A percentile compares a stretch with the other conserved stretches of the same genome.
Conservation (phyloP, 2,888 invertebrate genomes). For the Chelonus formosanus region DNA sequence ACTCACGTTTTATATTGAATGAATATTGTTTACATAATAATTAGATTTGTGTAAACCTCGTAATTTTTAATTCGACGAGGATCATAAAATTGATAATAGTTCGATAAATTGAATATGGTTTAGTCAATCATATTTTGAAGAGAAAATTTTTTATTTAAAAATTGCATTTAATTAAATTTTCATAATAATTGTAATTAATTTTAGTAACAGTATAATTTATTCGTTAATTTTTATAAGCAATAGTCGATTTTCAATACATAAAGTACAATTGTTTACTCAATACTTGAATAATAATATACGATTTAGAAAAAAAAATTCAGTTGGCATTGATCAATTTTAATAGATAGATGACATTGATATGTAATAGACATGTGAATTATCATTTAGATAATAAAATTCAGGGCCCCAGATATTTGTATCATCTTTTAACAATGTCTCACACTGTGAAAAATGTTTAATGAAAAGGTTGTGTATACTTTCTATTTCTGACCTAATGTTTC, state of each 20-base stretch:
- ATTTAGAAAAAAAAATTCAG: slow-evolving; percentile 19
- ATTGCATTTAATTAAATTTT: slow-evolving; percentile 31
- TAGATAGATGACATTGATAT: slow-evolving; percentile 30
- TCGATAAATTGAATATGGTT: slow-evolving; percentile 16
- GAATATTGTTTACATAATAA: too few relatives aligned
- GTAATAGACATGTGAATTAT: slow-evolving; percentile 19
- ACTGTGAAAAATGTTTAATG: slow-evolving; percentile 3
- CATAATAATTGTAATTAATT: slow-evolving; percentile 26
- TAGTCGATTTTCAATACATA: slow-evolving; percentile 26
- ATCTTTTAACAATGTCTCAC: slow-evolving; percentile 4
- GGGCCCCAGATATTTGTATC: not conserved
- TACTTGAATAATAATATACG: slow-evolving; percentile 11
- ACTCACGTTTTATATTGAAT: slow-evolving; percentile 19
- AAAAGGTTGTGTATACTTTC: slow-evolving; percentile 12
- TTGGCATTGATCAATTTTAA: slow-evolving; percentile 26
- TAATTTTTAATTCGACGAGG: slow-evolving; percentile 9
- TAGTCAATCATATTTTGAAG: slow-evolving; percentile 22
- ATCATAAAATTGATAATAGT: slow-evolving; percentile 19
- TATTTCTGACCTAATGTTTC: not conserved
- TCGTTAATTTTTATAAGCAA: slow-evolving; percentile 32
- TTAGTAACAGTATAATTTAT: slow-evolving; percentile 36
- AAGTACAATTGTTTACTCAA: slow-evolving; percentile 30
- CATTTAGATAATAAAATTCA: slow-evolving; percentile 10
- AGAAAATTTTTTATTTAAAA: slow-evolving; percentile 26
- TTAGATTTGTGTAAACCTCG: not conserved